Base-by-base conservation (phyloP, 2,797 vertebrate genomes). In the Gallirallus australis region DNA sequence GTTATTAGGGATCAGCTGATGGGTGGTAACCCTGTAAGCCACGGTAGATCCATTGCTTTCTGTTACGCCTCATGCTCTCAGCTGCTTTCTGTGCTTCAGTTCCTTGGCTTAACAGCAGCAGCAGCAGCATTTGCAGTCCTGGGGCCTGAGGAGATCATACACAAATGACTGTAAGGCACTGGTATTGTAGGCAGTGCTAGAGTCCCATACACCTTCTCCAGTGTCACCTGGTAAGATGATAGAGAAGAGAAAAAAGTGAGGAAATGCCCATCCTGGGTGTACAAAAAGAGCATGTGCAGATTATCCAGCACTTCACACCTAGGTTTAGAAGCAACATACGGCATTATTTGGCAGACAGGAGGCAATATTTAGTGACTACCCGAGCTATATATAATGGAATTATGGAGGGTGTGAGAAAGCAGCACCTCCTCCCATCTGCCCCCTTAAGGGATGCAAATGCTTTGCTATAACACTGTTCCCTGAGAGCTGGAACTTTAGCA, bases 401-500 rank as follows among this genome's bases (percentile, higher is more conserved):
- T 97, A 81, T 0, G 3, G 86, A 92, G 87, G 73, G 94, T 90
- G 86, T 87, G 94, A 95, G 96, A 86, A 97, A 85, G 77, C 89
- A 86, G 89, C 68, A 48, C 82, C 94, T 91, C 75, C 72, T 94
- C 92, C 91, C 93, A 93, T 90, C 93, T 80, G 82, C 89, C 86
- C 95, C 91, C 93, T 65, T 54, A 80, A 86, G 92, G 83, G 94
- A 96, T 1, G 2, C 93, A 94, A 97, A 96, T 94, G 94, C 91
- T 95, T 94, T 96, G 82, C 93, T 86, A 0, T 93, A 82, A 89
- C 91, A 25, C 90, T 71, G 83, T 69, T 95, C 95, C 92, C 96
- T 6, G 9, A 94, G 96, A 94, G 89, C 93, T 87, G 63, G 92
- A 93, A 94, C 91, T 93, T 96, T 92, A 93, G 96, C 95, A 96